Base-by-base conservation (phyloP, 2,113 vertebrate species). In the Pogonocichla stellata region DNA sequence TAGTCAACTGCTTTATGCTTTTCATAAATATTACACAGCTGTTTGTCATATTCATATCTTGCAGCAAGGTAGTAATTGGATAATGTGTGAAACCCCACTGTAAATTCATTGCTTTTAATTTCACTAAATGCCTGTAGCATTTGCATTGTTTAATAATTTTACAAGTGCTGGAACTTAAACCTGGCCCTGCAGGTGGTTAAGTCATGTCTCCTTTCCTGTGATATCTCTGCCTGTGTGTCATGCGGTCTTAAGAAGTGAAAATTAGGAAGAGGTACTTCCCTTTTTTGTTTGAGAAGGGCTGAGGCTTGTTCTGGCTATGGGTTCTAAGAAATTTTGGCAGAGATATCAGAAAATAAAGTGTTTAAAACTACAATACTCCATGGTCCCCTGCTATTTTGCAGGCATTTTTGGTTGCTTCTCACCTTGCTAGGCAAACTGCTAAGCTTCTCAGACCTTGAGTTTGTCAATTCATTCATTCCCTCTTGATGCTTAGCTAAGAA, bases 1-100 rank as follows among this genome's bases (percentile, higher is more conserved):
- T 84, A 83, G 31, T 74, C 60, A 93, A 81, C 60, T 85, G 28
- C 70, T 73, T 72, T 91, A 25, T 79, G 38, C 67, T 89, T 86
- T 67, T 95, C 65, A 45, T 90, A 80, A 90, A 65, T 87, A 70
- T n/a, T 88, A 51, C 45, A 84, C 64, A 93, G 61, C 33, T 89
- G 31, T 71, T 89, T 79, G 53, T 57, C 66, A 56, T 40, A 70
- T 60, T 93, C 20, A 10, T 91, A 56, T 84, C 65, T 69, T 85
- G 45, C 81, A 73, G 51, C 74, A 58, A 90, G 79, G 22, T 15
- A 61, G 28, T 93, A 90, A 90, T 73, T 95, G 74, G 58, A 18
- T 85, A 74, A 60, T 47, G 34, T 70, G 14, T 64, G 71, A 77
- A 91, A 90, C 53, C 22, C n/a, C 14, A 48, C 54, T 90, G 24